These are phyloP conservation scores for Sardinella longiceps DNA, from an alignment of 2,797 vertebrate genomes.

Conservation along the genomic window DNA sequence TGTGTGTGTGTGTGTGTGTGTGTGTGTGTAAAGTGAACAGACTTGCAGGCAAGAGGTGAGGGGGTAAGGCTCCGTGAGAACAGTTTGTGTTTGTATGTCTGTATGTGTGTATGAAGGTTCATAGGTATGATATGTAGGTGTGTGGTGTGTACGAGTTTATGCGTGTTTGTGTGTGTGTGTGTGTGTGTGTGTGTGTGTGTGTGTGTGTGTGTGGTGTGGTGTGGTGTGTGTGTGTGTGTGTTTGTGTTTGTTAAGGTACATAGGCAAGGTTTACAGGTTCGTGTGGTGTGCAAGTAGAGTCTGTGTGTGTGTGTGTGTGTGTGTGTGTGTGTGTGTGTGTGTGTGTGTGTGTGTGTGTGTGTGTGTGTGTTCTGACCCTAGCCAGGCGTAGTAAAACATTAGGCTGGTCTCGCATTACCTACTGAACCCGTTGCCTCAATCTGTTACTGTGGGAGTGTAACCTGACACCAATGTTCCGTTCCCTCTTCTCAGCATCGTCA, in stretches of 20 bases:
- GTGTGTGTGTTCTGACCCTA: conserved; percentile 37
- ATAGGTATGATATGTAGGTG: neutral
- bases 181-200: conserved; percentile 5
- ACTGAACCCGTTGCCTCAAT: conserved; percentile 54
- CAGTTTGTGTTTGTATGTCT: neutral
- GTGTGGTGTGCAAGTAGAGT: conserved; percentile 20
- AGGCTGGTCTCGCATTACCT: conserved; percentile 54
- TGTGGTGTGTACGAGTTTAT: conserved; percentile 19
- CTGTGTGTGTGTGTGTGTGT: neutral
- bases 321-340: conserved; percentile 49
- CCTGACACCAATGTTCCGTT: conserved; percentile 51
- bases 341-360: conserved; percentile 9
- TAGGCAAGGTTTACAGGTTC: too few relatives aligned
- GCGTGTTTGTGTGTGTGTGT: neutral
- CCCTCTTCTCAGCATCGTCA: conserved; percentile 47
- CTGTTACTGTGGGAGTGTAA: conserved; percentile 52
- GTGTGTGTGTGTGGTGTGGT: conserved; percentile 11
- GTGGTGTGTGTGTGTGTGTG: neutral
- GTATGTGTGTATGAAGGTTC: too few relatives aligned
- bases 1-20: neutral
- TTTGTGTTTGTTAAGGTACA: neutral
- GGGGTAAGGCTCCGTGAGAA: neutral
- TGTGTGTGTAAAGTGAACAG: too few relatives aligned
- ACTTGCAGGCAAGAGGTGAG: neutral
- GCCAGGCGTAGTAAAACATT: conserved; percentile 48